Conservation (phyloP, 2,888 invertebrate genomes). For the Pterostichus madidus region DNA sequence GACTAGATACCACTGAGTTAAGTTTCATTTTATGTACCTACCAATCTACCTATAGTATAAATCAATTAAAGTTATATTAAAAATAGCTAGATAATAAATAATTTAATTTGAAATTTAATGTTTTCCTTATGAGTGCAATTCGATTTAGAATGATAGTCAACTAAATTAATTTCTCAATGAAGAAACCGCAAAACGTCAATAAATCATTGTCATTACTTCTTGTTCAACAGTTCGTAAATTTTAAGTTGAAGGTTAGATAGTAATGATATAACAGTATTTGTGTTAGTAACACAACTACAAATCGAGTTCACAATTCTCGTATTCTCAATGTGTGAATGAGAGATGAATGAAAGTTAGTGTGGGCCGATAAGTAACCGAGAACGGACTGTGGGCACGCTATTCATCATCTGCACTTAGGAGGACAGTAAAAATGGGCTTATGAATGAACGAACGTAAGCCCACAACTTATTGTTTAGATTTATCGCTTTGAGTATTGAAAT, state of each 20-base stretch:
- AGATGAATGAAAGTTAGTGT: conserved; percentile 46
- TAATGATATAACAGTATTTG: conserved; percentile 11
- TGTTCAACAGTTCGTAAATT: not conserved
- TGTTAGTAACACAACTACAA: conserved; percentile 1
- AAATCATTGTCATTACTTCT: not conserved
- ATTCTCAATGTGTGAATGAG: conserved; percentile 17
- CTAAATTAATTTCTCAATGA: not conserved
- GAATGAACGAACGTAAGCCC: conserved; percentile 36
- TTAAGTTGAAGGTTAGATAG: conserved; percentile 5
- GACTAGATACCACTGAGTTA: no score
- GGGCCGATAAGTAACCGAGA: conserved; percentile 18
- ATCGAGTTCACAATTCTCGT: not conserved
- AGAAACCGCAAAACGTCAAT: not conserved
- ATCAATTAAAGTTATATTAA: no score
- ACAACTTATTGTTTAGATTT: conserved; percentile 43
- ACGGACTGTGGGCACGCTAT: conserved; percentile 16
- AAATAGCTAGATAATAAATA: no score
- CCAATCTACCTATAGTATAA: no score
- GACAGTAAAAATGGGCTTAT: not conserved
- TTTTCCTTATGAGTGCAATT: no score
- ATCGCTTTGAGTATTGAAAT: conserved; percentile 20
- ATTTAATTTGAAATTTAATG: no score
- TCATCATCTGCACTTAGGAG: conserved; percentile 21
- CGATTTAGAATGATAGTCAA: no score
- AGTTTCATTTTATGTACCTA: no score